Percentiles rank a stretch among this genome's conserved stretches.
These are phyloP conservation scores for Pentalonia nigronervosa DNA, from an alignment of 1,140 invertebrate genomes.

Conservation along the genomic window DNA sequence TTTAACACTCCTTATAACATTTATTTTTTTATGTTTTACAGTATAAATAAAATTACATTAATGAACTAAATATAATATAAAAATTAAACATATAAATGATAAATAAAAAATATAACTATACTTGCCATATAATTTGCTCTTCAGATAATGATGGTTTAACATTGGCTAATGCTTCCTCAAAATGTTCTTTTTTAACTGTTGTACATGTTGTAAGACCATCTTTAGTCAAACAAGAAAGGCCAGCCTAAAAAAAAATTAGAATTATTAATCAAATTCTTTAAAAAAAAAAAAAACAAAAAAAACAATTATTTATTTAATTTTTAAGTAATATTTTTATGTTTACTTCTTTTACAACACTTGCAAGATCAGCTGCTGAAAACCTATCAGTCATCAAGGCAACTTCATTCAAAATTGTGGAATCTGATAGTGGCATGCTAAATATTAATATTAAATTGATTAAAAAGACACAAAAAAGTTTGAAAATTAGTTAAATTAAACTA, in stretches of 20 bases:
- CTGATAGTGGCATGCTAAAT: slow-evolving; percentile 68
- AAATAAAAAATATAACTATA: slow-evolving; percentile 1
- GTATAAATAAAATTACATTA: neutral
- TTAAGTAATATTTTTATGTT: slow-evolving; percentile 59
- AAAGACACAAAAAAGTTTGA: neutral
- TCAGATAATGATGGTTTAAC: slow-evolving; percentile 68
- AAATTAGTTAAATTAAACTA: neutral
- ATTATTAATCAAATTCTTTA: no score
- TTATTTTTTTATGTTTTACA: neutral
- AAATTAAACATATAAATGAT: neutral
- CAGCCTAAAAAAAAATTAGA: slow-evolving; percentile 66
- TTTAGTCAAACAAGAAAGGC: slow-evolving; percentile 71
- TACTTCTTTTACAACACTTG: slow-evolving; percentile 75
- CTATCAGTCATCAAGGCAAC: slow-evolving; percentile 71
- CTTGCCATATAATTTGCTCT: slow-evolving; percentile 65
- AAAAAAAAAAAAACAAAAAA: neutral
- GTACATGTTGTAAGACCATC: slow-evolving; percentile 66
- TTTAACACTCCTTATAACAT: neutral
- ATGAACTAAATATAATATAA: neutral
- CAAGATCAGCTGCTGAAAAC: slow-evolving; percentile 82
- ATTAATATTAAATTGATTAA: neutral
- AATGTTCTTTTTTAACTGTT: slow-evolving; percentile 67
- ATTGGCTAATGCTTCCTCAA: slow-evolving; percentile 66
- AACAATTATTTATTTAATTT: neutral
- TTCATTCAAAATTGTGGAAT: slow-evolving; percentile 69